Evolutionary conservation across 2,888 invertebrate species (phyloP), one percentile per base, ranked within the genome.

Genomic region (Idaea aversata): DNA sequence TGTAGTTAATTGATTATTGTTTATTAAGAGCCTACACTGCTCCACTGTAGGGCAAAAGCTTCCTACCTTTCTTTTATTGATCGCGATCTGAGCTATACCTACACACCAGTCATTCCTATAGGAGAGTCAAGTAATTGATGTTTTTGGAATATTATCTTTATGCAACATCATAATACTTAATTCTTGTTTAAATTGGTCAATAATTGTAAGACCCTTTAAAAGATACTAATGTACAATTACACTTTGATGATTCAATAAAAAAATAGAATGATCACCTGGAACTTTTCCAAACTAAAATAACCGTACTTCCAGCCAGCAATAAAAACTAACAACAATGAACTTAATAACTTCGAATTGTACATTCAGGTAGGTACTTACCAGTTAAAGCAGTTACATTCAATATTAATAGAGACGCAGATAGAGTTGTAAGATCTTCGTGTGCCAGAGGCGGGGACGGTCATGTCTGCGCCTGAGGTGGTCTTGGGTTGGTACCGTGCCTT

Each of bases 371-470:
- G 47, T 47, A 47, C 47, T 10, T 36, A 36, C 36, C 36, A 36
- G 47, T 47, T 47, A 6, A 47, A 47, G 47, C 47, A 47, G 47
- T 47, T 47, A 47, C 47, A 47, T 47, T 47, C 47, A 47, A 47
- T 10, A 47, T 47, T 47, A 72, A 72, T 70, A 72, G 73, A 73
- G 72, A 67, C 68, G 64, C 70, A 72, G 68, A 68, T 64, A 70
- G 65, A 68, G 67, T 67, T 66, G 64, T 74, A 25, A 81, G 83
- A 82, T 82, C 75, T 71, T 75, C 72, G 75, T 47, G 47, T 47
- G 72, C 73, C 77, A 76, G 77, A 84, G 84, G 84, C 85, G 84
- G 83, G 83, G 78, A 82, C 34, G 75, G 68, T 83, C 83, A 80
- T 83, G 82, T 76, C 68, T 65, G 61, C 74, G 66, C 70, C 67